Percentiles rank a stretch among this genome's conserved stretches.
Evolutionary conservation across 2,113 vertebrate species (phyloP).

Genomic region (Psilopogon haemacephalus): DNA sequence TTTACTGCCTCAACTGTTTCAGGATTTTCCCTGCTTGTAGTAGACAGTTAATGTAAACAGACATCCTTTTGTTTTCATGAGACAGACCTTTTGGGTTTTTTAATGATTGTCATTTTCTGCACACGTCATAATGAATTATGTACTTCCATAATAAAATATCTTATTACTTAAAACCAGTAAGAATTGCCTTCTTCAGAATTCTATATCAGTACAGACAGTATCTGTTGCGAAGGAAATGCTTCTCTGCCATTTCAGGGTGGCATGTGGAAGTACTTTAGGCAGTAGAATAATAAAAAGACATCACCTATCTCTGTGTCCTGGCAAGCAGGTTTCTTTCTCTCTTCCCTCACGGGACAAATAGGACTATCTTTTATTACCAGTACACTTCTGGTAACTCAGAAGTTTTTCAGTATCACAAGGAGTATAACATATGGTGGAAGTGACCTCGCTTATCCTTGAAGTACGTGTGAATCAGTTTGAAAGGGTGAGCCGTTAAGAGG

Average conservation of each 20-base stretch:
- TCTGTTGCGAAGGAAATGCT: background rate
- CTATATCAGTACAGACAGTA: background rate
- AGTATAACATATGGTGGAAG: background rate
- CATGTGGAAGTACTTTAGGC: background rate
- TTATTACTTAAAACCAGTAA: background rate
- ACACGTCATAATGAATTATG: background rate
- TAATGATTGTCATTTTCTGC: slow-evolving; percentile 2
- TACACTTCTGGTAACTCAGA: background rate
- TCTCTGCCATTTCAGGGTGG: background rate
- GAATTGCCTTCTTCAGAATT: background rate
- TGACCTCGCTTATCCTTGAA: background rate
- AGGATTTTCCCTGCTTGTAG: slow-evolving; percentile 5
- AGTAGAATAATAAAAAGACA: background rate
- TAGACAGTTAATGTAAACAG: slow-evolving; percentile 10
- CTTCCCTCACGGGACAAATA: background rate
- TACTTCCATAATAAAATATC: slow-evolving; percentile 38
- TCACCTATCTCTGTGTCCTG: background rate
- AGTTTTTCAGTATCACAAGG: background rate
- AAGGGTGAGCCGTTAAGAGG: background rate
- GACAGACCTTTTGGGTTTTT: background rate
- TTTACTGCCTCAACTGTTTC: slow-evolving; percentile 42
- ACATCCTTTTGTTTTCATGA: slow-evolving; percentile 2
- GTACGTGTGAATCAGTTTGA: background rate
- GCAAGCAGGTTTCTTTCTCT: background rate
- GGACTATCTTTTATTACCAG: background rate